A percentile compares a stretch with the other conserved stretches of the same genome.
Conservation (phyloP, 1,140 invertebrate species). For the Megathymus violae region DNA sequence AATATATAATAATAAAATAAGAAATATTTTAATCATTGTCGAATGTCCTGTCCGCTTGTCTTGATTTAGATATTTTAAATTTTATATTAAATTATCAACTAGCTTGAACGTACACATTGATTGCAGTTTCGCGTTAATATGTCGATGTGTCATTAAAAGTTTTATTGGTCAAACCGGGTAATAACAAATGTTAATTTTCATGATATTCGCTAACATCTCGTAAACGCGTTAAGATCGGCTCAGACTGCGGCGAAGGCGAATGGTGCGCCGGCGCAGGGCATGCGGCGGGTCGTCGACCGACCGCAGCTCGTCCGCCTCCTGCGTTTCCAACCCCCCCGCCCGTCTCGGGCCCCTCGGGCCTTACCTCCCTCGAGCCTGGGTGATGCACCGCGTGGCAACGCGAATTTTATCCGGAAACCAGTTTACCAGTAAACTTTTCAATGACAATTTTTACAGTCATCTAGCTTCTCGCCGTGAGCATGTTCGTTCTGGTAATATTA, state of each 20-base stretch:
- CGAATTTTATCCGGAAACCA: slow-evolving; percentile 78
- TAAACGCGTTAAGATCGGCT: slow-evolving; percentile 60
- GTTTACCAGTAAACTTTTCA: slow-evolving; percentile 68
- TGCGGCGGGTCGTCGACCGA: slow-evolving; percentile 77
- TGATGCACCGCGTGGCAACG: slow-evolving; percentile 76
- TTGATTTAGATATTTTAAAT: no score
- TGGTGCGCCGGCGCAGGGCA: slow-evolving; percentile 74
- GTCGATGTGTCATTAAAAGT: slow-evolving; percentile 1
- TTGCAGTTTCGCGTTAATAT: no score
- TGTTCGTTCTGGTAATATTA: slow-evolving; percentile 12
- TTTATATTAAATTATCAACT: no score
- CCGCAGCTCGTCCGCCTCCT: slow-evolving; percentile 54
- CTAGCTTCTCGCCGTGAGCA: slow-evolving; percentile 36
- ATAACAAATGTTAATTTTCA: slow-evolving; percentile 20
- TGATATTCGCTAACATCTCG: slow-evolving; percentile 54
- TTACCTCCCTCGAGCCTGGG: slow-evolving; percentile 64
- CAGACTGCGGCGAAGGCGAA: slow-evolving; percentile 63
- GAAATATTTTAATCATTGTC: no score
- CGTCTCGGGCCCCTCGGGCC: slow-evolving; percentile 50
- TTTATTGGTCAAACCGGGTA: slow-evolving; percentile 6
- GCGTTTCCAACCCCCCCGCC: no score
- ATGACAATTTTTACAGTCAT: slow-evolving; percentile 61
- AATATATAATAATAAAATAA: no score
- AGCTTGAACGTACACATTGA: no score
- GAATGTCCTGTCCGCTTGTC: no score